Conservation (phyloP, 2,797 vertebrate genomes). For the Crenichthys baileyi region DNA sequence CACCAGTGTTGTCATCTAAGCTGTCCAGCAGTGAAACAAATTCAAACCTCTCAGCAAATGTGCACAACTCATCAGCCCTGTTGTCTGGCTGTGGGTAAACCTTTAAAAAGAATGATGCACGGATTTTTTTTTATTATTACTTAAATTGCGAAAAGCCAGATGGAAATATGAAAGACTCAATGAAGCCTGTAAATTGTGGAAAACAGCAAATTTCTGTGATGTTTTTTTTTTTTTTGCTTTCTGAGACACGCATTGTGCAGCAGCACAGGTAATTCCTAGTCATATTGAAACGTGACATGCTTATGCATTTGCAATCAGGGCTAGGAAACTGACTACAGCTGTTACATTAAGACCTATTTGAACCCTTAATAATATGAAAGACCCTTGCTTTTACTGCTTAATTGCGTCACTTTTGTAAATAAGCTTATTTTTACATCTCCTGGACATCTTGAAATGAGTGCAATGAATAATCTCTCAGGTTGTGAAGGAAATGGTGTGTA, state of each 20-base stretch:
- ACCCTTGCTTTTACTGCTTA: constrained; percentile 2
- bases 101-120: constrained; percentile 5
- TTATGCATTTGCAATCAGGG: constrained; percentile 10
- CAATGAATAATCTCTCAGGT: neutral
- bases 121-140: neutral
- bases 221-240: neutral
- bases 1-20: constrained; percentile 88
- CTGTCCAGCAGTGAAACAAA: constrained; percentile 45
- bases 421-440: constrained; percentile 20
- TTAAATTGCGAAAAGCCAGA: neutral
- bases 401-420: constrained; percentile 36
- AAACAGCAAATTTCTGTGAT: neutral
- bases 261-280: neutral
- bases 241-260: neutral
- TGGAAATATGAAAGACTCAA: neutral
- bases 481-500: constrained; percentile 31
- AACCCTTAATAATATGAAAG: constrained; percentile 24
- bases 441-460: constrained; percentile 24
- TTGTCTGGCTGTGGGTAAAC: constrained; percentile 29
- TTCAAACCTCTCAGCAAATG: constrained; percentile 47
- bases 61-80: constrained; percentile 28
- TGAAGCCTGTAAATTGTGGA: neutral
- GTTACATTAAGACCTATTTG: constrained; percentile 1
- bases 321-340: constrained; percentile 9
- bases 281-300: neutral